Base-by-base conservation (phyloP, 64 coral and sea anemone species). In the Pocillopora verrucosa region DNA sequence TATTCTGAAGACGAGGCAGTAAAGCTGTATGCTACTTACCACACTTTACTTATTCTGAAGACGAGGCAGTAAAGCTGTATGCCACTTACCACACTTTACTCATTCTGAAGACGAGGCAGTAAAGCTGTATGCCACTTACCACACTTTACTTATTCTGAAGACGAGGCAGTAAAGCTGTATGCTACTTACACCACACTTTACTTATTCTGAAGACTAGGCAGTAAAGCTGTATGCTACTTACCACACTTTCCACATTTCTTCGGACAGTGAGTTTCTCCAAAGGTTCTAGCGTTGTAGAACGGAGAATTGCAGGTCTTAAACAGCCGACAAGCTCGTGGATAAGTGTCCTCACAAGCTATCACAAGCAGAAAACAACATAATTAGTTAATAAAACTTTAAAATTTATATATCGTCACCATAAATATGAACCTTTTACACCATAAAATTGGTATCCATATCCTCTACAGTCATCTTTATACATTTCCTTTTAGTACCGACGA, bases 181-280 rank as follows among this genome's bases (percentile, higher is more conserved):
- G 30, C 30, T 30, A 30, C 30, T 30, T 79, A 22, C 58, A 45
- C 24, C 15, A 30, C 7, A 36, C 10, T 76, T 13, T 13, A 10
- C 15, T 19, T 45, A 30, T 37, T 15, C 13, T 45, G 15, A 25
- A 22, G 16, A 17, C 57, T n/a, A 58, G 19, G 2, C 14, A 19
- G 20, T 64, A 64, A 13, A 19, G 16, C 22, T 67, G 16, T 67
- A 16, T 13, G 11, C 35, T n/a, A 41, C 80, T 83, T 67, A 83
- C 80, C 80, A 67, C 80, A 83, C 41, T 19, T 83, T 41, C 62
- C 80, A 65, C 80, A 83, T 41, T 60, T 56, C 80, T 83, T 65
- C 6, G 80, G 80, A 26, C 80, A 83, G 61, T 41, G 16, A 30
- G 20, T 34, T 3, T 83, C 16, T 3, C 20, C 61, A 22, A 83